Evolutionary conservation across 2,797 vertebrate genomes (phyloP).

Genomic region (Danio tinwini): DNA sequence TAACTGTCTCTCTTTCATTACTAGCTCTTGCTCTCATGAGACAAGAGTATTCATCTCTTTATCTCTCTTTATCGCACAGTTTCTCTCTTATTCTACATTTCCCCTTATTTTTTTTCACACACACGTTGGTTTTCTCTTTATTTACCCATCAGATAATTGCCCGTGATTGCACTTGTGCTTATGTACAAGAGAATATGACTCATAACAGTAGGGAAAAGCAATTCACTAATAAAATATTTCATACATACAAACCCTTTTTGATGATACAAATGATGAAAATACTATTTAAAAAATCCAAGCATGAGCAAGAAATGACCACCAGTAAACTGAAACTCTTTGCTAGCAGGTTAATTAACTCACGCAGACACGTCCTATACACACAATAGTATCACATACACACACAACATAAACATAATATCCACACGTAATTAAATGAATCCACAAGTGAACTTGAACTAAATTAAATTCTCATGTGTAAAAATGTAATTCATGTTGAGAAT

Average conservation of each 20-base stretch:
- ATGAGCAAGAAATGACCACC: background rate
- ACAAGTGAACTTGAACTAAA: background rate
- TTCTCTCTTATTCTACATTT: background rate
- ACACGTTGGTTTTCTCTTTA: no score
- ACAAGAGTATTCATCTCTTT: constrained; percentile 54
- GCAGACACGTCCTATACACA: background rate
- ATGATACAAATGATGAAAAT: no score
- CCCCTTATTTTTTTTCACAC: no score
- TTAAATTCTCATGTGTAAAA: background rate
- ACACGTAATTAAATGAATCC: background rate
- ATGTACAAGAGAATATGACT: no score
- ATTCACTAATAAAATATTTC: no score
- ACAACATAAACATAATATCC: background rate
- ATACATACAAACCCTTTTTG: no score
- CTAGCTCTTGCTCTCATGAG: constrained; percentile 73
- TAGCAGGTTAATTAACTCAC: background rate
- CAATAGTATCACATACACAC: background rate
- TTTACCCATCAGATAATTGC: no score
- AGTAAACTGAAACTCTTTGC: background rate
- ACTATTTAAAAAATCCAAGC: no score
- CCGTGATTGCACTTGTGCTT: no score
- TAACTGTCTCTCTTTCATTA: constrained; percentile 67
- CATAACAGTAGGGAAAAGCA: no score
- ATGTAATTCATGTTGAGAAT: background rate
- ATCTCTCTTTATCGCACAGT: constrained; percentile 4